These are phyloP conservation scores for Tympanuchus pallidicinctus DNA, from an alignment of 2,113 vertebrate species.

Conservation along the genomic window DNA sequence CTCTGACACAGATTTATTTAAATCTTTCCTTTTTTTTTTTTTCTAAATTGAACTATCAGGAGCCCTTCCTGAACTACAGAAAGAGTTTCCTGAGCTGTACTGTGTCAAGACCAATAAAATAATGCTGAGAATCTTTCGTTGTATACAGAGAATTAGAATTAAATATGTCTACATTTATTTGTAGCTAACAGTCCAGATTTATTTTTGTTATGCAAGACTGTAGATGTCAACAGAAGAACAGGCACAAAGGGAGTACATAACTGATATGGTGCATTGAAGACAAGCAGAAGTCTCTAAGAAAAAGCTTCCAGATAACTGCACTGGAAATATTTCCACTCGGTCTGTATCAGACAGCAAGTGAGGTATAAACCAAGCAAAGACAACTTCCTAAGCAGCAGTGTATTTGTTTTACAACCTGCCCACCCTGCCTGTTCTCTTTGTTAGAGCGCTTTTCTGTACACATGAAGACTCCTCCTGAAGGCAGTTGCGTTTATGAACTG, in stretches of 20 bases:
- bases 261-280: accelerated
- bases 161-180: neutral
- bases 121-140: neutral
- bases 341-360: neutral
- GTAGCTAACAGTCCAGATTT: neutral
- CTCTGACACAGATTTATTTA: neutral
- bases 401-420: conserved; percentile 52
- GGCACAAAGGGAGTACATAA: neutral
- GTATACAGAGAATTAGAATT: neutral
- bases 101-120: neutral
- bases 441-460: neutral
- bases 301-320: neutral
- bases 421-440: neutral
- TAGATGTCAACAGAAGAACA: neutral
- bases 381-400: neutral
- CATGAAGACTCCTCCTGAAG: conserved; percentile 47
- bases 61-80: neutral
- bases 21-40: neutral
- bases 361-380: neutral
- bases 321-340: neutral
- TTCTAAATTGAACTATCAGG: neutral
- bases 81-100: neutral
- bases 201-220: neutral
- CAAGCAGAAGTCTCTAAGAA: neutral
- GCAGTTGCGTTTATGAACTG: conserved; percentile 52